A percentile compares a stretch with the other conserved stretches of the same genome.
phyloP scores from a whole-genome alignment of 2,113 vertebrate genomes.

The Formicarius rufipectus region DNA sequence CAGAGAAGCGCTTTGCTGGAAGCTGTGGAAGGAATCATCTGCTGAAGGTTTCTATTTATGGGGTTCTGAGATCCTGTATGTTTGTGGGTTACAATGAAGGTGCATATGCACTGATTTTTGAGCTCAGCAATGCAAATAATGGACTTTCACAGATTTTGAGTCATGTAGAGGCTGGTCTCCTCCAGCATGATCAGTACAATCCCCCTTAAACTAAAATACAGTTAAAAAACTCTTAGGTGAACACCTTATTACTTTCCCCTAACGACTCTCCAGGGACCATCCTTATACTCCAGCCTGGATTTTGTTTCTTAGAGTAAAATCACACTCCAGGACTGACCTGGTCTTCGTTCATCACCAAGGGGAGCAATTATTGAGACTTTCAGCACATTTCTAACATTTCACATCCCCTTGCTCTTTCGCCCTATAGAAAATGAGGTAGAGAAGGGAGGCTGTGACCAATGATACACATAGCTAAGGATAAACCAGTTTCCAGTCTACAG shows the following conservation, averaged over 20 bases:
- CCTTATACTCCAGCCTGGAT: neutral
- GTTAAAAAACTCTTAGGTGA: neutral
- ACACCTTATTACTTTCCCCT: neutral
- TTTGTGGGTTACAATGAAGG: neutral
- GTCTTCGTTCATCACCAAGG: neutral
- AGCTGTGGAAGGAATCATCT: neutral
- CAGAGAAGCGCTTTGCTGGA: neutral
- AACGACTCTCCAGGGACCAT: neutral
- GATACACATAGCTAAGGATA: neutral
- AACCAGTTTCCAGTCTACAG: neutral
- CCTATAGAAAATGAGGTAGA: neutral
- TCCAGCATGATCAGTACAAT: neutral
- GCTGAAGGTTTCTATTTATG: neutral
- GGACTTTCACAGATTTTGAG: neutral
- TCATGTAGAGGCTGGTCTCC: neutral
- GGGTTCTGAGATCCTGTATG: neutral
- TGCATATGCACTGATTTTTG: fast-evolving
- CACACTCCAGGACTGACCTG: neutral
- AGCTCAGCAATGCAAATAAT: neutral
- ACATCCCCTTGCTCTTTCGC: neutral
- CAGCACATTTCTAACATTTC: neutral
- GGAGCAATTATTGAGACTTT: neutral
- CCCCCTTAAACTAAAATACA: neutral
- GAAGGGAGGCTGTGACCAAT: neutral
- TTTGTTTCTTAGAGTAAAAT: neutral